Conservation (phyloP, 2,797 vertebrate genomes). For the Orientallactaga sibirica region DNA sequence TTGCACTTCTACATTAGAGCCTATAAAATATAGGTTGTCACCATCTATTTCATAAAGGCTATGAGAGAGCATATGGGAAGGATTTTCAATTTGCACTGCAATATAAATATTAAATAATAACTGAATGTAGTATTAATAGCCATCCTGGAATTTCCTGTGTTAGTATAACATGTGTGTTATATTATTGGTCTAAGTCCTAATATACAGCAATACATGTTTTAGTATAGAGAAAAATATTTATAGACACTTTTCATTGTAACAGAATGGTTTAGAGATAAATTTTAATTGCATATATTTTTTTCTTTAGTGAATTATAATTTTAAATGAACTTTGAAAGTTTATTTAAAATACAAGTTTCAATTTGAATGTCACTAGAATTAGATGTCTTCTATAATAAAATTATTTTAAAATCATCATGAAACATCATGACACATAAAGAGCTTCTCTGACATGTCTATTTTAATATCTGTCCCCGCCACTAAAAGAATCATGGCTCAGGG, state of each 20-base stretch:
- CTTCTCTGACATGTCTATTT: constrained; percentile 7
- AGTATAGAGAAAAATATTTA: constrained; percentile 41
- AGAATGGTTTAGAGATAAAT: constrained; percentile 19
- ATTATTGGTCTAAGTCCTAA: not conserved
- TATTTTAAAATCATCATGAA: constrained; percentile 47
- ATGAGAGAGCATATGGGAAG: not conserved
- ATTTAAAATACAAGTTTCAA: constrained; percentile 34
- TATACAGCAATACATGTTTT: constrained; percentile 5
- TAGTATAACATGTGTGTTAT: not conserved
- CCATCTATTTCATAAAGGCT: not conserved
- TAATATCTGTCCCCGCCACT: not conserved
- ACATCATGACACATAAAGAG: not conserved
- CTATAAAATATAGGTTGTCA: constrained; percentile 40
- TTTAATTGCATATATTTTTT: not conserved
- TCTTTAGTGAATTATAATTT: not conserved
- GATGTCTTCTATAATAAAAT: constrained; percentile 3
- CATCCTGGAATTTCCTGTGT: constrained; percentile 36
- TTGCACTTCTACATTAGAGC: not conserved
- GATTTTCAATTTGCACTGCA: not conserved
- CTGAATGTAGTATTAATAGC: not conserved
- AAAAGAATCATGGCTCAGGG: too few relatives aligned
- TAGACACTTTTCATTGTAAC: not conserved
- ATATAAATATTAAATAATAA: not conserved
- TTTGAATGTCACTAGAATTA: constrained; percentile 31
- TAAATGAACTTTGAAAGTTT: constrained; percentile 7